phyloP scores from a whole-genome alignment of 2,888 invertebrate genomes.

The Athalia circularis region DNA sequence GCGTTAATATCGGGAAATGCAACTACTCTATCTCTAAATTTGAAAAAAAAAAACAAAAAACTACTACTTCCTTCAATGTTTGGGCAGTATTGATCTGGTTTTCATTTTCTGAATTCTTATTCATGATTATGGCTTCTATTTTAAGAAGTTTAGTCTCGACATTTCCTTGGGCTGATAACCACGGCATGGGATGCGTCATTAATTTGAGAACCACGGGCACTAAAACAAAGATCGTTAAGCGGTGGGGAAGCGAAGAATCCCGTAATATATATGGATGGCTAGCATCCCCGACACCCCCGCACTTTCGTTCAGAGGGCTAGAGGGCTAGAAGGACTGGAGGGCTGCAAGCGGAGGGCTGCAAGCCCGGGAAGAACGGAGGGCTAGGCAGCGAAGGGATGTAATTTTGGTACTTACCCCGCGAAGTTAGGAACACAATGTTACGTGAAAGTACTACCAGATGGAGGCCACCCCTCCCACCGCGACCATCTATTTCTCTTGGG shows the following conservation, averaged over 20 bases:
- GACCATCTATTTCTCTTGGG: conserved; percentile 39
- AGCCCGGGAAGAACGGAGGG: conserved; percentile 45
- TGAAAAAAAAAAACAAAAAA: too few species aligned
- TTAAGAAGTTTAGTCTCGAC: neutral
- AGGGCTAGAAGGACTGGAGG: conserved; percentile 55
- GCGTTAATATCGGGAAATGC: neutral
- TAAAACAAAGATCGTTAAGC: conserved; percentile 69
- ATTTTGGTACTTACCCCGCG: conserved; percentile 67
- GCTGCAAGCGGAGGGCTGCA: conserved; percentile 32
- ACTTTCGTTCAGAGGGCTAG: conserved; percentile 62
- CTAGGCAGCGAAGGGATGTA: conserved; percentile 62
- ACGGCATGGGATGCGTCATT: conserved; percentile 34
- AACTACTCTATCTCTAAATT: too few species aligned
- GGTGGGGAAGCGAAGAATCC: conserved; percentile 62
- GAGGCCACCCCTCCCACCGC: conserved; percentile 50
- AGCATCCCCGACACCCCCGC: conserved; percentile 58
- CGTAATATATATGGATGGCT: conserved; percentile 65
- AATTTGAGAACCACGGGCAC: conserved; percentile 60
- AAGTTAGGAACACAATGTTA: conserved; percentile 69
- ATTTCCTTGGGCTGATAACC: conserved; percentile 4
- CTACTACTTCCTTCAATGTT: too few species aligned
- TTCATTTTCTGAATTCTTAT: too few species aligned
- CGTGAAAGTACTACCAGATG: conserved; percentile 68
- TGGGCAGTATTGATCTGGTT: too few species aligned
- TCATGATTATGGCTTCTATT: neutral